Base-by-base conservation (phyloP, 2,797 vertebrate genomes). In the Anniella stebbinsi region DNA sequence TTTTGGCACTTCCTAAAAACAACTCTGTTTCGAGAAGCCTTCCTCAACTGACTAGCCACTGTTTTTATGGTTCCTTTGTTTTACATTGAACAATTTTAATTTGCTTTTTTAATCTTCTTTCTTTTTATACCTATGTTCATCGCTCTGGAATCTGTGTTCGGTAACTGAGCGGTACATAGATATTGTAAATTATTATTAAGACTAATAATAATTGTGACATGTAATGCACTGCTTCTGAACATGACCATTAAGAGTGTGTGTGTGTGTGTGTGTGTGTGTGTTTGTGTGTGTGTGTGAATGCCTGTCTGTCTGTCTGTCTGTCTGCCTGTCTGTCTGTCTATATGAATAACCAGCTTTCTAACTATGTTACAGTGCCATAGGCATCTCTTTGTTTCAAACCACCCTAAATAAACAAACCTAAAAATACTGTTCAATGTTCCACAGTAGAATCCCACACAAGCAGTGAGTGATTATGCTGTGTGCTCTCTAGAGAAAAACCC, bases 401-500 rank as follows among this genome's bases (percentile, higher is more conserved):
- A 81, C 21, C 23, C 33, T 63, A 66, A n/a, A 72, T 75, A 81
- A 82, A 73, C 77, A 88, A 81, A 9, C 66, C 51, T 41, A n/a
- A 87, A 92, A 92, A 92, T 78, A 38, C 63, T 69, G n/a, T 84
- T 48, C 72, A 78, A 54, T 9, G 38, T 70, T 89, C 54, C 72
- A 33, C 54, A 70, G 73, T 83, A 83, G 33, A 91, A 84, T 78
- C 80, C 78, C 60, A 82, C 78, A 89, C 72, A 70, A 25, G 72
- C 60, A 76, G 41, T 82, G 67, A 51, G 60, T 93, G 87, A 94
- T 94, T 90, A 90, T 90, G 78, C 54, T 91, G 10, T 88, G 92
- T 91, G 72, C 66, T 95, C 69, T 2, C 70, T 82, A 60, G 78
- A 84, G 89, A 89, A 38, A 93, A 78, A 67, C 81, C 87, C 41